Evolutionary conservation across 2,113 vertebrate genomes (phyloP), one percentile per base, ranked within the genome.

Genomic region (Prochilodus magdalenae): DNA sequence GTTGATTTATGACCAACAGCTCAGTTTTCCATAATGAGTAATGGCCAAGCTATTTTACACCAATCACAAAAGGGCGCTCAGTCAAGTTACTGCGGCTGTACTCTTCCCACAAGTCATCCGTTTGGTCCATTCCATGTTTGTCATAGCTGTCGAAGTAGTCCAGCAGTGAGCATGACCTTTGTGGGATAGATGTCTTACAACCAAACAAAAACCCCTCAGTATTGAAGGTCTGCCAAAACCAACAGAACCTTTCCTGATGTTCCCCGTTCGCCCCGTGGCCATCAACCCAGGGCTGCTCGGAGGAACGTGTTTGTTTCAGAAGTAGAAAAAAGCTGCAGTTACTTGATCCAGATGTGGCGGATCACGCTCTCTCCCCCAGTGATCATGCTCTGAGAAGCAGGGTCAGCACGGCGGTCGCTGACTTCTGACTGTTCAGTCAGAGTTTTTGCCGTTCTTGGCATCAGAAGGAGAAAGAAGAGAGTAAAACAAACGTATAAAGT

Each of bases 321-420:
- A 63, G 36, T 20, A 40, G 75, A 40, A 33, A 67, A 20, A 62
- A 78, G 62, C 79, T 44, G 10, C 26, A 59, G 77, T 85, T 83
- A 81, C 82, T 86, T 85, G 77, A 88, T 86, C 89, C 85, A 86
- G 85, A 88, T 87, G 84, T 85, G 53, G 67, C 12, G 47, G 49
- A 78, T 80, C 69, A 82, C 49, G 82, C 77, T 73, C 36, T 72
- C 59, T 60, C 79, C 44, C 70, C 74, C 22, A 65, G 24, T 26
- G 73, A 77, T 86, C 81, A 80, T 70, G 47, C 74, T 65, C 51
- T 84, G 57, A 73, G 66, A 80, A 33, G 30, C 24, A 60, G 59
- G 73, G 73, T 67, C 67, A 65, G 29, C 26, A n/a, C 47, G 24
- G 30, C 15, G 53, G 69, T 70, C 60, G 72, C 44, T 65, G 55